Evolutionary conservation across 2,888 invertebrate genomes (phyloP).

Genomic region (Epinotia nisella): DNA sequence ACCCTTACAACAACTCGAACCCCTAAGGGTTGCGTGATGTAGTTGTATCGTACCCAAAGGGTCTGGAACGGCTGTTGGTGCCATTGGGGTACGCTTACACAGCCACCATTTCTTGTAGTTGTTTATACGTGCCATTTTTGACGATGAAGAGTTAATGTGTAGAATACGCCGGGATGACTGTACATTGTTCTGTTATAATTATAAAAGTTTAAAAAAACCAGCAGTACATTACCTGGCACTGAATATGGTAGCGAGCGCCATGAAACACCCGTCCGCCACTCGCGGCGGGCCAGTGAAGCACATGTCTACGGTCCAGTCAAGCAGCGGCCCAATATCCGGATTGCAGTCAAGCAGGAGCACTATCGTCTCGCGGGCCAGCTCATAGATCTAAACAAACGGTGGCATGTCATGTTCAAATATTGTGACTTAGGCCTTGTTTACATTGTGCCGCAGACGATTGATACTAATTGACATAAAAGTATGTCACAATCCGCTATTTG

Average conservation of each 20-base stretch:
- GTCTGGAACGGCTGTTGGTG: too few relatives aligned
- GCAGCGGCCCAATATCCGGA: slow-evolving; percentile 94
- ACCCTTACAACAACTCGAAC: too few relatives aligned
- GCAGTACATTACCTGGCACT: slow-evolving; percentile 90
- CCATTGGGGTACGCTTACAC: too few relatives aligned
- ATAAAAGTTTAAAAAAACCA: neutral
- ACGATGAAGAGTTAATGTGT: too few relatives aligned
- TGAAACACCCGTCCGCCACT: slow-evolving; percentile 98
- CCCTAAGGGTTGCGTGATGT: too few relatives aligned
- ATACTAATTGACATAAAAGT: too few relatives aligned
- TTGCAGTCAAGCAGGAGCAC: slow-evolving; percentile 97
- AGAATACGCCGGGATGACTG: neutral
- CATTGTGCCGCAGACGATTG: neutral
- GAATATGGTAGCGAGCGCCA: slow-evolving; percentile 97
- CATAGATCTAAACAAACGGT: slow-evolving; percentile 88
- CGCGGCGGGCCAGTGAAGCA: slow-evolving; percentile 97
- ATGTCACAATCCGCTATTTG: too few relatives aligned
- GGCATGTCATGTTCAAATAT: neutral
- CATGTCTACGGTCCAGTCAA: slow-evolving; percentile 99
- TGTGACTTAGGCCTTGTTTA: neutral
- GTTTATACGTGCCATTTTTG: too few relatives aligned
- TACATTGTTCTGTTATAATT: too few relatives aligned
- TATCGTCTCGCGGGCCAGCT: slow-evolving; percentile 96
- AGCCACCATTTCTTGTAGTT: too few relatives aligned
- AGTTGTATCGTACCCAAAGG: too few relatives aligned